Base-by-base conservation (phyloP, 2,113 vertebrate species). In the Aspidoscelis tigris region DNA sequence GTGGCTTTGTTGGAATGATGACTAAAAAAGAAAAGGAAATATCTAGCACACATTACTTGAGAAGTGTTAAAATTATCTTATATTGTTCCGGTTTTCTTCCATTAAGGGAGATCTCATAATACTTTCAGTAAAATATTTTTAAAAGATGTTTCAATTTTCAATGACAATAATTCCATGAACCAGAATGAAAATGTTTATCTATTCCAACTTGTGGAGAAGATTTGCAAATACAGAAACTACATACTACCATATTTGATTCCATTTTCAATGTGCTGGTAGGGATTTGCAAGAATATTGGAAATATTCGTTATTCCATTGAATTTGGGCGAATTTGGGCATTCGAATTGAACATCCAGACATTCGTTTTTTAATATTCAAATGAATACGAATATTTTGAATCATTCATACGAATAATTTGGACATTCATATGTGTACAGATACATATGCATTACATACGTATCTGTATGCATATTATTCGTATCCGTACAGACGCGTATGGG, bases 41-140 rank as follows among this genome's bases (percentile, higher is more conserved):
- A 16, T 2, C 58, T 20, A 26, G 41, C 11, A 86, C 88, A 71
- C 7, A 33, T 33, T 0, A 87, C 65, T 11, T 78, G 5, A 7
- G 14, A 87, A 64, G 41, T 58, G 73, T 24, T 12, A 70, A 80
- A 86, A 89, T 76, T 26, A 65, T 0, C 0, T 55, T 74, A 72
- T 86, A 5, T 82, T 16, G 26, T 86, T 87, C 91, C 87, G 73
- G 84, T 78, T 82, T 76, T 83, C 86, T 81, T 88, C 87, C 0
- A 0, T 61, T 78, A 12, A 71, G 84, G 33, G 78, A 68, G 71
- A 83, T 86, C 14, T 86, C 76, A 84, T 81, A 92, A 76, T 84
- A 4, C 21, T 91, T 89, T 80, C 76, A 91, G 73, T 93, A 75
- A 89, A 86, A 85, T 65, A 10, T 44, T 73, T 73, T 73, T 24